A percentile compares a stretch with the other conserved stretches of the same genome.
phyloP scores from a whole-genome alignment of 2,888 invertebrate genomes.

The Petrolisthes cinctipes region DNA sequence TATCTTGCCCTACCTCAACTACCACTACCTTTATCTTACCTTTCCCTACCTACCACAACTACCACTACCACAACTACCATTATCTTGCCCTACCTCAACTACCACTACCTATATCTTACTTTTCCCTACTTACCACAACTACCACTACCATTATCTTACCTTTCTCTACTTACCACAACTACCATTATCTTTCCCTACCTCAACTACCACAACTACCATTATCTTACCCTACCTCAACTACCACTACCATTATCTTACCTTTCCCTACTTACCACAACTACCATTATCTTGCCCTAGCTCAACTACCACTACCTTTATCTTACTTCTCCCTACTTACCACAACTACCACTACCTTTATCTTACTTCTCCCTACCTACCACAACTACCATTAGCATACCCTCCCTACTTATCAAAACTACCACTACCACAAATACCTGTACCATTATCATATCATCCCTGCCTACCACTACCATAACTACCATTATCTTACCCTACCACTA shows the following conservation, averaged over 20 bases:
- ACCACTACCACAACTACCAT: not conserved
- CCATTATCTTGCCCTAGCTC: too few species aligned
- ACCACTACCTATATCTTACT: not conserved
- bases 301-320: not conserved
- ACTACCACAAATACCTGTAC: not conserved
- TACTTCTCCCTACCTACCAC: too few species aligned
- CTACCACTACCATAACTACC: slow-evolving; percentile 1
- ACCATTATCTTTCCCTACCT: too few species aligned
- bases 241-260: not conserved
- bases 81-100: too few species aligned
- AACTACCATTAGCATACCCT: not conserved
- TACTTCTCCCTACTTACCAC: slow-evolving; percentile 1
- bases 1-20: not conserved
- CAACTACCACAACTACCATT: not conserved
- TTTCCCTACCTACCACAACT: not conserved
- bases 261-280: not conserved
- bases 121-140: not conserved
- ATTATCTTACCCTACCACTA: not conserved
- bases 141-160: not conserved
- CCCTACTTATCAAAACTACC: not conserved
- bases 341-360: slow-evolving; percentile 4
- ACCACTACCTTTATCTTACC: not conserved
- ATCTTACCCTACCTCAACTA: not conserved
- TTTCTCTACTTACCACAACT: not conserved
- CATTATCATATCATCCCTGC: not conserved